Evolutionary conservation across 1,140 invertebrate species (phyloP).

Genomic region (Parapsyche elsis): DNA sequence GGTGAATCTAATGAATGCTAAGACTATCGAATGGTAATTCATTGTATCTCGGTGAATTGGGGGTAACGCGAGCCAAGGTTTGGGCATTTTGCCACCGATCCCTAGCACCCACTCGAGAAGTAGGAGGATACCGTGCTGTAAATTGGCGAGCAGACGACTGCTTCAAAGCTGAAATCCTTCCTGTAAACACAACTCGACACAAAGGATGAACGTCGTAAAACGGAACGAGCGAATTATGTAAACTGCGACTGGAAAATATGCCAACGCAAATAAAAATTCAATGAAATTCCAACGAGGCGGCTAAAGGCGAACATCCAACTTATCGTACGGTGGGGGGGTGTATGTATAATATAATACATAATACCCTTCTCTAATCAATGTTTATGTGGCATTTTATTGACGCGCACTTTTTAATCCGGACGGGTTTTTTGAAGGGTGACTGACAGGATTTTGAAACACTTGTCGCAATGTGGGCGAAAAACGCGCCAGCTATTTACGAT

Average conservation of each 20-base stretch:
- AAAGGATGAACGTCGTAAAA: conserved; percentile 52
- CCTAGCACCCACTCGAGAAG: neutral
- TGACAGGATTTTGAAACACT: conserved; percentile 51
- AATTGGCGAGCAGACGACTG: conserved; percentile 34
- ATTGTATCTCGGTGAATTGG: no score
- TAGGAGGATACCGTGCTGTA: conserved; percentile 9
- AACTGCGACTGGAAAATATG: conserved; percentile 55
- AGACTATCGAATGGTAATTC: no score
- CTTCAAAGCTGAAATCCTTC: conserved; percentile 49
- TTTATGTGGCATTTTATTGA: conserved; percentile 55
- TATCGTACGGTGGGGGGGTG: conserved; percentile 14
- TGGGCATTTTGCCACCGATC: neutral
- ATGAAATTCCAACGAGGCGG: conserved; percentile 53
- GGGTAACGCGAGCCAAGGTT: no score
- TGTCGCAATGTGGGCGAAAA: conserved; percentile 38
- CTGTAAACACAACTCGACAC: conserved; percentile 48
- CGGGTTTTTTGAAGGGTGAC: conserved; percentile 35
- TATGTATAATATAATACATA: neutral
- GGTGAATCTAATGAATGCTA: no score
- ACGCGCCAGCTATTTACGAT: conserved; percentile 45
- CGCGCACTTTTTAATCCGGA: conserved; percentile 53
- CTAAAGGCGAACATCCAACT: neutral
- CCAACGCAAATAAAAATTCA: conserved; percentile 56
- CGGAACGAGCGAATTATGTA: conserved; percentile 55
- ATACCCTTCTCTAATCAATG: conserved; percentile 54